Percentiles rank a stretch among this genome's conserved stretches.
Conservation (phyloP, 2,888 invertebrate genomes). For the Lottia gigantea region DNA sequence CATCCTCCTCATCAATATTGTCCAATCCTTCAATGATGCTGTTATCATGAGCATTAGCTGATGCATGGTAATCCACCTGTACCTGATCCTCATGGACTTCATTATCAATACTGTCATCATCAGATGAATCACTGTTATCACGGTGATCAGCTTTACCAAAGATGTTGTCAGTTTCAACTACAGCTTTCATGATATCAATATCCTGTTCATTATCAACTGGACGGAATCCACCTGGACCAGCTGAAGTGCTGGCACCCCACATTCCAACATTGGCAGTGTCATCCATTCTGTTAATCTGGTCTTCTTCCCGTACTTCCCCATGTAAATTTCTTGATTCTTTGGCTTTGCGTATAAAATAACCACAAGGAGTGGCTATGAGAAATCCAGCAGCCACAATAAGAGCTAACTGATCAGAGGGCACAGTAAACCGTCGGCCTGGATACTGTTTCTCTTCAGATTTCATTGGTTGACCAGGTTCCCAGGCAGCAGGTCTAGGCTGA, state of each 20-base stretch:
- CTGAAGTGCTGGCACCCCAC: slow-evolving; percentile 13
- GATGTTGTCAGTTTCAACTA: slow-evolving; percentile 20
- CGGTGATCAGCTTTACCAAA: not conserved
- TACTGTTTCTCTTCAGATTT: slow-evolving; percentile 22
- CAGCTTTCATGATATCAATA: slow-evolving; percentile 19
- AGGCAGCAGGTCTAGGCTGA: slow-evolving; percentile 66
- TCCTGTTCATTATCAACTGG: slow-evolving; percentile 17
- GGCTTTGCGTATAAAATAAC: slow-evolving; percentile 45
- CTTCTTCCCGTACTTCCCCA: slow-evolving; percentile 16
- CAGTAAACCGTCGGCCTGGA: slow-evolving; percentile 3
- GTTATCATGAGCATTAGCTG: slow-evolving; percentile 8
- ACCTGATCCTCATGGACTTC: slow-evolving; percentile 23
- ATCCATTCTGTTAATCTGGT: not conserved
- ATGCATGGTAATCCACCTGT: slow-evolving; percentile 7
- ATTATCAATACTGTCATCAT: slow-evolving; percentile 15
- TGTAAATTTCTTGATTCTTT: slow-evolving; percentile 27
- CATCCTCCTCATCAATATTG: slow-evolving; percentile 16
- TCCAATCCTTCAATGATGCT: slow-evolving; percentile 15
- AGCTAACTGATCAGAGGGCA: slow-evolving; percentile 56
- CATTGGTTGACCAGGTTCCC: slow-evolving; percentile 44
- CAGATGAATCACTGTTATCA: slow-evolving; percentile 16
- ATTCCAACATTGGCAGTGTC: not conserved
- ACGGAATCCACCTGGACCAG: not conserved
- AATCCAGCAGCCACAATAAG: slow-evolving; percentile 69
- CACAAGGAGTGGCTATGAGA: slow-evolving; percentile 63